phyloP scores from a whole-genome alignment of 2,113 vertebrate genomes.

The Todiramphus chloris region DNA sequence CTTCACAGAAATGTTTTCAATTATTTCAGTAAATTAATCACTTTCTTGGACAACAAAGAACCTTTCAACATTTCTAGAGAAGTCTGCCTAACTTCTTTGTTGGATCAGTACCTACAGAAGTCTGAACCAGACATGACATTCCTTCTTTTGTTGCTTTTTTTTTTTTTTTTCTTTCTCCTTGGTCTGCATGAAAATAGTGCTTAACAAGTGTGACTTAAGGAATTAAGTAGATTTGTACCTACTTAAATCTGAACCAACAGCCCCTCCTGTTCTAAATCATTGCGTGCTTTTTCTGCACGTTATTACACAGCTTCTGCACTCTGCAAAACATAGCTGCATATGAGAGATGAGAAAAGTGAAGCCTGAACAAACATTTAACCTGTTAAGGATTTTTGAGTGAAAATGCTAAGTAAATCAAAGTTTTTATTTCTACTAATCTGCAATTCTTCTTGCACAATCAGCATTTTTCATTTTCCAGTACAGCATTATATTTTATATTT shows the following conservation, averaged over 20 bases:
- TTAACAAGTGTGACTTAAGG: background rate
- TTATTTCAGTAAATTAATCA: background rate
- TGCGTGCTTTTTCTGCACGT: background rate
- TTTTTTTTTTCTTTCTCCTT: fast-evolving
- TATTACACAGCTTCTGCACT: background rate
- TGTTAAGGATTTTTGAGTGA: background rate
- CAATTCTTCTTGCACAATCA: background rate
- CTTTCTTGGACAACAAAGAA: background rate
- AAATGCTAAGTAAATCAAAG: background rate
- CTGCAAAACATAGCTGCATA: background rate
- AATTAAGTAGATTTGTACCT: background rate
- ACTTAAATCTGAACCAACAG: background rate
- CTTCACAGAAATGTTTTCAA: background rate
- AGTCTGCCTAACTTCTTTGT: background rate
- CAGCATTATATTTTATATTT: background rate
- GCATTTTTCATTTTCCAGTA: background rate
- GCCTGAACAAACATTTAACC: background rate
- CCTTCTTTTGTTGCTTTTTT: background rate
- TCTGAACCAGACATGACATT: background rate
- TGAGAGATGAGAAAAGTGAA: background rate
- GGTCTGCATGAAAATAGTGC: background rate
- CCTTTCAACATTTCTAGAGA: background rate
- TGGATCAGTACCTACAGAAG: background rate
- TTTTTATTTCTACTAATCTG: background rate
- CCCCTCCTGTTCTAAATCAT: background rate